phyloP scores from a whole-genome alignment of 2,797 vertebrate genomes.

The Gila robusta region DNA sequence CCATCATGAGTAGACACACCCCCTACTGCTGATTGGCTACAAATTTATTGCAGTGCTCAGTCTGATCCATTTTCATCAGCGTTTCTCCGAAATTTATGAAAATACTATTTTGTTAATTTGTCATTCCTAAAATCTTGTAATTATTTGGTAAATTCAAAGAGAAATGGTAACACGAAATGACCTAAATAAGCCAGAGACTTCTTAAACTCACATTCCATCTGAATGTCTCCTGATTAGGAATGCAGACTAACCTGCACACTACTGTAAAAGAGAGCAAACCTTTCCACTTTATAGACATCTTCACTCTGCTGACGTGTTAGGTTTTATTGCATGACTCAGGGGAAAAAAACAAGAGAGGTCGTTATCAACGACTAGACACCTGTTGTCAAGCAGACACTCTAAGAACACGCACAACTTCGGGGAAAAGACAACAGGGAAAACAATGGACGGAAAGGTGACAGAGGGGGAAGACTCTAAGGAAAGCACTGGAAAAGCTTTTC shows the following conservation, averaged over 20 bases:
- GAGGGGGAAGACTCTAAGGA: not conserved
- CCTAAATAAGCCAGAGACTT: not conserved
- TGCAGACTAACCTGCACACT: not conserved
- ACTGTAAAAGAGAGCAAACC: not conserved
- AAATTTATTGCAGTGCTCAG: not conserved
- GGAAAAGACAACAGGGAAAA: conserved; percentile 5
- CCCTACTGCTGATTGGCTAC: not conserved
- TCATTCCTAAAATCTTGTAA: not conserved
- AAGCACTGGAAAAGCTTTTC: not conserved
- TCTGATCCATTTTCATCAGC: not conserved
- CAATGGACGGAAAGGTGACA: conserved; percentile 3
- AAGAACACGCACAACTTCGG: not conserved
- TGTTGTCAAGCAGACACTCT: not conserved
- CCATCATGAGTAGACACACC: not conserved
- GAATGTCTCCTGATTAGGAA: not conserved
- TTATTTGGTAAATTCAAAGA: not conserved
- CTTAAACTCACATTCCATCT: not conserved
- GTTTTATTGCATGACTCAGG: conserved; percentile 11
- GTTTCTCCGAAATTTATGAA: not conserved
- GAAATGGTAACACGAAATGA: not conserved
- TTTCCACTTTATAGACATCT: not conserved
- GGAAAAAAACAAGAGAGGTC: not conserved
- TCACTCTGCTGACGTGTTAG: conserved; percentile 18
- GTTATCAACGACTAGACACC: not conserved
- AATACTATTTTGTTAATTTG: not conserved